Evolutionary conservation across 2,888 invertebrate species (phyloP).

Genomic region (Leucozona laternaria): DNA sequence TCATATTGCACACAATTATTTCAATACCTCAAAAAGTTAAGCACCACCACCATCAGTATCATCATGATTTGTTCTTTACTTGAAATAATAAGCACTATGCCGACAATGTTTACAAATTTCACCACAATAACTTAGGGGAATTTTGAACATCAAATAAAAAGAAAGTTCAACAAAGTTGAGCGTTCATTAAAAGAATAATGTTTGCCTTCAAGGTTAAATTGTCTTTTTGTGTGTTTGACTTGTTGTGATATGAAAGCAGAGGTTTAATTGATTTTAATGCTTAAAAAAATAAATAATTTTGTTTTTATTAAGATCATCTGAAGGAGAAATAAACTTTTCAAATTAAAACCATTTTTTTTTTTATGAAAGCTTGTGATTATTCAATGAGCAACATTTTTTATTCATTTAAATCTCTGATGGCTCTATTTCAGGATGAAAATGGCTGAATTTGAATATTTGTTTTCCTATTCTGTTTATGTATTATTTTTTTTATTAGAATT

Average conservation of each 20-base stretch:
- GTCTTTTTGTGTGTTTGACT: background rate
- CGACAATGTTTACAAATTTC: background rate
- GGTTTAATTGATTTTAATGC: background rate
- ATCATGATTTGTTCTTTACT: background rate
- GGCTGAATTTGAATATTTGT: background rate
- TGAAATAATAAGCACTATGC: background rate
- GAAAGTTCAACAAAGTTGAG: constrained; percentile 12
- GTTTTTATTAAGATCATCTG: no score
- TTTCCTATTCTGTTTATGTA: background rate
- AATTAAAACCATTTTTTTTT: background rate
- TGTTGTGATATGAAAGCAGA: background rate
- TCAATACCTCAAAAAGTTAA: background rate
- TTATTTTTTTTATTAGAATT: background rate
- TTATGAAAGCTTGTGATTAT: background rate
- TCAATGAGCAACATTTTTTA: background rate
- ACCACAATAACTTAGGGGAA: background rate
- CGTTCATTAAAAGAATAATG: background rate
- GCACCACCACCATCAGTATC: no score
- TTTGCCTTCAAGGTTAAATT: background rate
- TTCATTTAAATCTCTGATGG: background rate
- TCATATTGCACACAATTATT: no score
- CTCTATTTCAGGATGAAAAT: background rate
- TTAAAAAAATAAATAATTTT: background rate
- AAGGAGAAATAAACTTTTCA: background rate
- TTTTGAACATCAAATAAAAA: background rate